Percentiles rank a stretch among this genome's conserved stretches.
Evolutionary conservation across 2,797 vertebrate species (phyloP).

Genomic region (Channallabes apus): DNA sequence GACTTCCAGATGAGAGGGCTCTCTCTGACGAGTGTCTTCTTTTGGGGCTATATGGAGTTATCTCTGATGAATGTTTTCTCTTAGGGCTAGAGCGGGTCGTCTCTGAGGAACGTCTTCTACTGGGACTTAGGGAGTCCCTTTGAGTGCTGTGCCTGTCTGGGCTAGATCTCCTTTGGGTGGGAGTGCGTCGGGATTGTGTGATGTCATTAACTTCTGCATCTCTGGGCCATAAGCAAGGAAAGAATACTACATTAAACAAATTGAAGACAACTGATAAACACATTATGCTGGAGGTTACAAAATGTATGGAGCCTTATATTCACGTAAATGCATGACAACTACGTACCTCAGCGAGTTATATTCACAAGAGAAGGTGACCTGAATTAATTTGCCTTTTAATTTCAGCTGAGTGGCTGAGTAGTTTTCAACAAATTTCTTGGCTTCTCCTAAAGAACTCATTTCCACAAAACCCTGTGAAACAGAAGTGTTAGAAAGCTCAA

Average conservation of each 20-base stretch:
- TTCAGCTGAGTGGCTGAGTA: conserved; percentile 62
- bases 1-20: background rate
- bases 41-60: background rate
- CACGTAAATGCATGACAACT: background rate
- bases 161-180: background rate
- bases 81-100: background rate
- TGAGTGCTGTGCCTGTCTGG: background rate
- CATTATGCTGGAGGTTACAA: background rate
- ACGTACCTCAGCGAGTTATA: conserved; percentile 69
- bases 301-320: background rate
- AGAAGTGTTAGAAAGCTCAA: background rate
- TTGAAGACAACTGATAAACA: background rate
- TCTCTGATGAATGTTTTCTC: conserved; percentile 16
- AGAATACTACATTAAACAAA: background rate
- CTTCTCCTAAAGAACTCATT: conserved; percentile 64
- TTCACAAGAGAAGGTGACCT: conserved; percentile 68
- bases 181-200: background rate
- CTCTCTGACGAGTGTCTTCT: conserved; percentile 16
- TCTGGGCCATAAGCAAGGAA: background rate
- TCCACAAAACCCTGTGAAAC: conserved; percentile 68
- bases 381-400: conserved; percentile 63
- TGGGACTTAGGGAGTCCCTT: conserved; percentile 44
- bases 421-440: conserved; percentile 71
- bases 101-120: conserved; percentile 24
- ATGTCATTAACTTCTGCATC: background rate